Percentiles rank a stretch among this genome's conserved stretches.
Conservation (phyloP, 2,888 invertebrate species). For the Plagodis pulveraria region DNA sequence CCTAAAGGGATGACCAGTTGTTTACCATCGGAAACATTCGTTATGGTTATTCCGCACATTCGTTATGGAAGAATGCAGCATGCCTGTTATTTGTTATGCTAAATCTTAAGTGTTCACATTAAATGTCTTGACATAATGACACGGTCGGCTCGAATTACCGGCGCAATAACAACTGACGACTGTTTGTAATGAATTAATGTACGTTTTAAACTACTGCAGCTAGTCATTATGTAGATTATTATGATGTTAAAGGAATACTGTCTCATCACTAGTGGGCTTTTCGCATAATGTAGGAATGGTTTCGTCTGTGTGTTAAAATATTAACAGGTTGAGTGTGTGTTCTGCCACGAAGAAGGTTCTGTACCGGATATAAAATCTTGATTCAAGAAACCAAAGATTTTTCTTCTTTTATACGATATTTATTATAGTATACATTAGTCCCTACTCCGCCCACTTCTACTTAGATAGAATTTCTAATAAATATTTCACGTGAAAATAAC, state of each 20-base stretch:
- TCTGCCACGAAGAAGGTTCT: no score
- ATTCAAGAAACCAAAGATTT: no score
- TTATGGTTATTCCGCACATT: conserved; percentile 36
- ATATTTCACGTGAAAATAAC: no score
- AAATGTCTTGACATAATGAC: conserved; percentile 68
- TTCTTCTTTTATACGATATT: no score
- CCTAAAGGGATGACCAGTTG: conserved; percentile 19
- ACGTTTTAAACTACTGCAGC: conserved; percentile 48
- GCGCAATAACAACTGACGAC: conserved; percentile 60
- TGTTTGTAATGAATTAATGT: conserved; percentile 72
- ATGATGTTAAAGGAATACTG: conserved; percentile 40
- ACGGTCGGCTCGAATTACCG: conserved; percentile 67
- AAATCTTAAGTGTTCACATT: conserved; percentile 61
- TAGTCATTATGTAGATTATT: conserved; percentile 63
- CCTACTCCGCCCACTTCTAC: no score
- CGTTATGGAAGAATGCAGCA: conserved; percentile 59
- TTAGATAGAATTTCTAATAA: no score
- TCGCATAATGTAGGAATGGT: background rate
- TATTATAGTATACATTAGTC: no score
- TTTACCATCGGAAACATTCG: conserved; percentile 43
- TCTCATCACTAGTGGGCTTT: conserved; percentile 32
- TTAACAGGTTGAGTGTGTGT: no score
- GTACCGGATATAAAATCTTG: no score
- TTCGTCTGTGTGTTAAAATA: no score
- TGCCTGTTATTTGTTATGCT: conserved; percentile 79